Percentiles rank a stretch among this genome's conserved stretches.
Evolutionary conservation across 2,113 vertebrate genomes (phyloP).

Genomic region (Mustela nigripes): DNA sequence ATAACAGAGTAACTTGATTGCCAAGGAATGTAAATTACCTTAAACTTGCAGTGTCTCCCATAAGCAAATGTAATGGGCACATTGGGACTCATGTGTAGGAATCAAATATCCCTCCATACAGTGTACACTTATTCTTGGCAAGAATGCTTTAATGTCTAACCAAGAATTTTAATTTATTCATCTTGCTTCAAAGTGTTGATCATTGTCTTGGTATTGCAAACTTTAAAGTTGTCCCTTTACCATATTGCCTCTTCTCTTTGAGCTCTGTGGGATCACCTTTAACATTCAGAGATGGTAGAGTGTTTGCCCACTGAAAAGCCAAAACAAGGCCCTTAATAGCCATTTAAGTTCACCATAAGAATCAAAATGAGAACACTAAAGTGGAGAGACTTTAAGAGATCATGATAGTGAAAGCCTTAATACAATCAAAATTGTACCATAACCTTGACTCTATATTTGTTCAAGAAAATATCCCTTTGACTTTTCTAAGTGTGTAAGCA

Average conservation of each 20-base stretch:
- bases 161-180: slow-evolving; percentile 88
- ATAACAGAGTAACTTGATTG: slow-evolving; percentile 87
- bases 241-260: slow-evolving; percentile 74
- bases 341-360: slow-evolving; percentile 47
- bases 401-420: slow-evolving; percentile 88
- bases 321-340: slow-evolving; percentile 79
- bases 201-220: slow-evolving; percentile 83
- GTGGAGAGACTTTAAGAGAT: slow-evolving; percentile 69
- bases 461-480: slow-evolving; percentile 72
- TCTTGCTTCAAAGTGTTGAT: slow-evolving; percentile 83
- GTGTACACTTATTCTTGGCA: slow-evolving; percentile 73
- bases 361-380: slow-evolving; percentile 68
- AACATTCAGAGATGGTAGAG: slow-evolving; percentile 78
- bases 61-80: slow-evolving; percentile 72
- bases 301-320: slow-evolving; percentile 80
- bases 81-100: slow-evolving; percentile 60
- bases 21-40: slow-evolving; percentile 88
- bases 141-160: slow-evolving; percentile 83
- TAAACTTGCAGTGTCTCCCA: slow-evolving; percentile 84
- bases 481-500: slow-evolving; percentile 81
- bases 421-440: slow-evolving; percentile 81
- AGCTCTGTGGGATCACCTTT: slow-evolving; percentile 78
- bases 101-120: slow-evolving; percentile 76
- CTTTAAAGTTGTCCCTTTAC: slow-evolving; percentile 68
- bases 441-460: slow-evolving; percentile 69